Evolutionary conservation across 2,113 vertebrate genomes (phyloP), one percentile per base, ranked within the genome.

Genomic region (Podilymbus podiceps): DNA sequence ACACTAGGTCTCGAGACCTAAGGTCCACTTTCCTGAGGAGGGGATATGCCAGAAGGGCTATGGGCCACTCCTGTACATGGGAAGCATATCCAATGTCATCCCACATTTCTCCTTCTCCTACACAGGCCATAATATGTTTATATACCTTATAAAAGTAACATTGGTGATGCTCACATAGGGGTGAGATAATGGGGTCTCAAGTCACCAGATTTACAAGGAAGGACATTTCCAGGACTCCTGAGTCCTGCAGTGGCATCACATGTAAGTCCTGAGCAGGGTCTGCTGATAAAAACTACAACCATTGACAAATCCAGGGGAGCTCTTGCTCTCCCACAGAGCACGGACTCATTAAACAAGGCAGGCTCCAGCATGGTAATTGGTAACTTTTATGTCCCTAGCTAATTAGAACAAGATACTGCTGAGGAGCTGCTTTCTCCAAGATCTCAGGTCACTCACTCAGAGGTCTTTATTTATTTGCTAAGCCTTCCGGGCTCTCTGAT

Each of bases 391-490:
- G 75, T 80, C 71, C 85, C 75, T 79, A 11, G 74, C 85, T 96
- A 96, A 97, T 96, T 96, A 95, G 89, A 91, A 75, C 66, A 79
- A 95, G 96, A 97, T 97, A 95, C 82, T 95, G 94, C 91, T 96
- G 93, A 95, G 94, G 93, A 94, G 75, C 87, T 80, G 86, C 84
- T 95, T 97, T 97, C 95, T 95, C 89, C 73, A 56, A 55, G 89
- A 95, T 90, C 94, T 81, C 3, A 14, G 96, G 96, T 96, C 96
- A 97, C 75, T 93, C 88, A 94, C 76, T 93, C 89, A 92, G 96
- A 97, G 79, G 74, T 95, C 90, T 90, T 72, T 94, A 95, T 96
- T 97, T 97, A 95, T 97, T 96, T 97, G 95, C 91, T 97, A 95
- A 97, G 88, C 95, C 87, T 96, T 97, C 95, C 73, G 58, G 89